Conservation (phyloP, 1,140 invertebrate genomes). For the Achroia grisella region DNA sequence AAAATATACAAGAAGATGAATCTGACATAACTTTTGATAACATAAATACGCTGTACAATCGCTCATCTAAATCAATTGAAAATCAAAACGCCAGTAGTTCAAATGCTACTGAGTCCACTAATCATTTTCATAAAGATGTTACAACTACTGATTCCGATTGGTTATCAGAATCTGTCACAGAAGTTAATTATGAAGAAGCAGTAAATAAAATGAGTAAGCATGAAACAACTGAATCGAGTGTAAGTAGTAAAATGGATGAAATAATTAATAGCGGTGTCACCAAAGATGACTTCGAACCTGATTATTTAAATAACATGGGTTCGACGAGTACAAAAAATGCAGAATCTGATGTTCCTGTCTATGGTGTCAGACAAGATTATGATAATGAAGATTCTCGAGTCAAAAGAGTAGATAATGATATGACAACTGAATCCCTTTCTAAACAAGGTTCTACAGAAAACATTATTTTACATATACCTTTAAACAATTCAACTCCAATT, state of each 20-base stretch:
- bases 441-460: slow-evolving; percentile 15
- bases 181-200: slow-evolving; percentile 41
- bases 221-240: slow-evolving; percentile 32
- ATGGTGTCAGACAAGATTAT: slow-evolving; percentile 53
- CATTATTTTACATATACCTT: slow-evolving; percentile 8
- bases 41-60: slow-evolving; percentile 23
- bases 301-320: slow-evolving; percentile 53
- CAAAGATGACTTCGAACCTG: slow-evolving; percentile 59
- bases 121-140: background rate
- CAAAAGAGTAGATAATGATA: slow-evolving; percentile 51
- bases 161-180: slow-evolving; percentile 45
- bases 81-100: slow-evolving; percentile 14
- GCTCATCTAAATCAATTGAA: slow-evolving; percentile 47
- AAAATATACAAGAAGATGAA: background rate
- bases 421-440: slow-evolving; percentile 10
- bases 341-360: slow-evolving; percentile 41
- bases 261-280: slow-evolving; percentile 33
- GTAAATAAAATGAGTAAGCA: slow-evolving; percentile 36
- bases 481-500: slow-evolving; percentile 9
- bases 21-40: slow-evolving; percentile 7
- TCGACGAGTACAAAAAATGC: slow-evolving; percentile 33
- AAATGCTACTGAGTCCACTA: slow-evolving; percentile 17
- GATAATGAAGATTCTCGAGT: slow-evolving; percentile 46
- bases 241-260: slow-evolving; percentile 36
- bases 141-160: slow-evolving; percentile 47